Evolutionary conservation across 92 coral and sea anemone species (phyloP).

Genomic region (Galaxea fascicularis): DNA sequence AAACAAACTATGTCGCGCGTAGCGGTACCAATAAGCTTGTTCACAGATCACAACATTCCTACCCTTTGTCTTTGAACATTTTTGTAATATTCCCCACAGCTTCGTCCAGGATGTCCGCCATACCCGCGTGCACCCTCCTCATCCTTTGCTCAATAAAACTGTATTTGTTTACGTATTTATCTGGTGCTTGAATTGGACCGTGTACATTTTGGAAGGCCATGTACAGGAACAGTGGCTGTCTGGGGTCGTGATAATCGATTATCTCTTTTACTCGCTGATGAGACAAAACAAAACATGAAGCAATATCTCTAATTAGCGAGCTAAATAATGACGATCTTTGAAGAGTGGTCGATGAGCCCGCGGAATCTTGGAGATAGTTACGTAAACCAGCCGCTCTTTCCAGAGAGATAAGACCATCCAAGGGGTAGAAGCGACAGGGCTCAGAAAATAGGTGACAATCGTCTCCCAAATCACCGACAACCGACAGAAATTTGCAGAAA

Average conservation of each 20-base stretch:
- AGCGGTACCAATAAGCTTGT: too few species aligned
- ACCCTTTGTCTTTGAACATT: constrained; percentile 70
- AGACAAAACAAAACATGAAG: not conserved
- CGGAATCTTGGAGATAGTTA: too few species aligned
- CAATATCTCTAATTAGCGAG: too few species aligned
- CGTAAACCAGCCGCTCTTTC: too few species aligned
- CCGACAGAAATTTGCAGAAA: too few species aligned
- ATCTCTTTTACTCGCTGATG: constrained; percentile 66
- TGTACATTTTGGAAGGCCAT: constrained; percentile 82
- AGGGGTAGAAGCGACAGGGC: too few species aligned
- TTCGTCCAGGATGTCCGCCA: constrained; percentile 84
- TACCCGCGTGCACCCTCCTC: constrained; percentile 74
- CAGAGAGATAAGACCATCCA: too few species aligned
- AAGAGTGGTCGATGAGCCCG: too few species aligned
- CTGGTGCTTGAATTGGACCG: constrained; percentile 81
- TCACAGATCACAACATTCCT: not conserved
- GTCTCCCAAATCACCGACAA: too few species aligned
- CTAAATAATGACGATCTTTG: too few species aligned
- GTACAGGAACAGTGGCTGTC: constrained; percentile 76
- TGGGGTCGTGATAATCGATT: constrained; percentile 63
- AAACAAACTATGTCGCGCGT: too few species aligned
- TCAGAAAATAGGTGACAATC: too few species aligned
- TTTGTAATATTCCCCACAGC: constrained; percentile 80
- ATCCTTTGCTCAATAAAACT: constrained; percentile 66
- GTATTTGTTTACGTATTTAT: constrained; percentile 64